phyloP scores from a whole-genome alignment of 2,113 vertebrate species.

The Aepyceros melampus region DNA sequence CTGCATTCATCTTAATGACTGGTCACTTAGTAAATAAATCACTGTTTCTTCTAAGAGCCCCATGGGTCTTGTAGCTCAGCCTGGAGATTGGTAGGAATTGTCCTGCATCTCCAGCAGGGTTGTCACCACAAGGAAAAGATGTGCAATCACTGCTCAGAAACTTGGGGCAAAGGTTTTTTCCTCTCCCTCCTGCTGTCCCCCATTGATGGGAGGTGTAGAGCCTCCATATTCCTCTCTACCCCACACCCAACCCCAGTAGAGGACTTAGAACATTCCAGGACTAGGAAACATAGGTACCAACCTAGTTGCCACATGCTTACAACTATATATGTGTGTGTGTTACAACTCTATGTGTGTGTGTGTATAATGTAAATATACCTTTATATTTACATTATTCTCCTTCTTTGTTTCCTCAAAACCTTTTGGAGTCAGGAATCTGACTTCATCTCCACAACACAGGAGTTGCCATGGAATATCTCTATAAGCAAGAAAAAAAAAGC shows the following conservation, averaged over 20 bases:
- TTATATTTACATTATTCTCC: neutral
- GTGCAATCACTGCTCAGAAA: neutral
- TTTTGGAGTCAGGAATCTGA: slow-evolving; percentile 70
- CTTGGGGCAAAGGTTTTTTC: neutral
- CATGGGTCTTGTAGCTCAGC: neutral
- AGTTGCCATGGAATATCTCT: slow-evolving; percentile 81
- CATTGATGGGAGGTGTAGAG: neutral
- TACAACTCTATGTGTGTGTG: neutral
- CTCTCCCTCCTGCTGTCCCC: neutral
- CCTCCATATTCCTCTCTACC: neutral
- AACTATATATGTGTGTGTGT: neutral
- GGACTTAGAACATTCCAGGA: neutral
- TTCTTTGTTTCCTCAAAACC: neutral
- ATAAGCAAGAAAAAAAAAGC: slow-evolving; percentile 85
- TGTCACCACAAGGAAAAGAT: neutral
- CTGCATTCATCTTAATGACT: neutral
- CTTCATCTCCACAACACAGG: slow-evolving; percentile 72
- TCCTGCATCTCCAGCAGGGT: neutral
- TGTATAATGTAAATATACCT: neutral
- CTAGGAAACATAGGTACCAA: neutral
- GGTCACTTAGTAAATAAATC: neutral
- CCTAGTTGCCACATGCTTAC: neutral
- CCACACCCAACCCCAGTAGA: neutral
- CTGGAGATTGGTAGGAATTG: neutral
- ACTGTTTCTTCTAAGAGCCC: neutral